Evolutionary conservation across 53 echinoderm and acorn worm genomes (phyloP).

Genomic region (Apostichopus leukothele): DNA sequence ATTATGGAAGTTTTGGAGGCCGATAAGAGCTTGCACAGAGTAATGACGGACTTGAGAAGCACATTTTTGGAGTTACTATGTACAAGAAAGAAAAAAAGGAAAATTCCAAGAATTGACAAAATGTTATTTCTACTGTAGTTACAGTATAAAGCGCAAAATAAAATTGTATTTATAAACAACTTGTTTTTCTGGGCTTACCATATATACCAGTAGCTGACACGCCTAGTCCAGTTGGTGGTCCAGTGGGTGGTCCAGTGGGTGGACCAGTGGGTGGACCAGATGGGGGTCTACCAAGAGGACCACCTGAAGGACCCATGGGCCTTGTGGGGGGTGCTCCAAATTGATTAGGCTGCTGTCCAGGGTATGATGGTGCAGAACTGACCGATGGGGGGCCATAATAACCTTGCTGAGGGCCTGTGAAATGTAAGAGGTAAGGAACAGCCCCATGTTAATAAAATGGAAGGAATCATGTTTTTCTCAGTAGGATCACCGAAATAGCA

Average conservation of each 20-base stretch:
- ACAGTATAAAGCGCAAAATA: too few relatives aligned
- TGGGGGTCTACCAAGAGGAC: slow-evolving; percentile 45
- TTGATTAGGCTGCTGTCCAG: slow-evolving; percentile 42
- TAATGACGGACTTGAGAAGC: too few relatives aligned
- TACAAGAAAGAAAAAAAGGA: too few relatives aligned
- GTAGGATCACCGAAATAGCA: too few relatives aligned
- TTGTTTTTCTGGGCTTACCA: not conserved
- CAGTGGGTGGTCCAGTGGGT: slow-evolving; percentile 9
- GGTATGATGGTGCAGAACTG: slow-evolving; percentile 11
- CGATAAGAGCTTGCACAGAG: too few relatives aligned
- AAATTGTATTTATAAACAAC: too few relatives aligned
- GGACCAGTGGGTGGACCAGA: slow-evolving; percentile 37
- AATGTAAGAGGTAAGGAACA: not conserved
- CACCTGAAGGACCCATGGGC: slow-evolving; percentile 51
- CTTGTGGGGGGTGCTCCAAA: slow-evolving; percentile 56
- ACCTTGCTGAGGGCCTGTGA: slow-evolving; percentile 35
- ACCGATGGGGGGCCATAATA: slow-evolving; percentile 49
- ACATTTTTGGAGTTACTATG: too few relatives aligned
- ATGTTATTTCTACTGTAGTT: too few relatives aligned
- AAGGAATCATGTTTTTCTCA: too few relatives aligned
- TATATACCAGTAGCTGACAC: slow-evolving; percentile 1
- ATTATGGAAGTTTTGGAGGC: too few relatives aligned
- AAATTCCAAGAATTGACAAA: too few relatives aligned
- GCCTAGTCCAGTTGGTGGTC: not conserved
- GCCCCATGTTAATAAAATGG: too few relatives aligned